Base-by-base conservation (phyloP, 2,113 vertebrate species). In the Cyprinus carpio region DNA sequence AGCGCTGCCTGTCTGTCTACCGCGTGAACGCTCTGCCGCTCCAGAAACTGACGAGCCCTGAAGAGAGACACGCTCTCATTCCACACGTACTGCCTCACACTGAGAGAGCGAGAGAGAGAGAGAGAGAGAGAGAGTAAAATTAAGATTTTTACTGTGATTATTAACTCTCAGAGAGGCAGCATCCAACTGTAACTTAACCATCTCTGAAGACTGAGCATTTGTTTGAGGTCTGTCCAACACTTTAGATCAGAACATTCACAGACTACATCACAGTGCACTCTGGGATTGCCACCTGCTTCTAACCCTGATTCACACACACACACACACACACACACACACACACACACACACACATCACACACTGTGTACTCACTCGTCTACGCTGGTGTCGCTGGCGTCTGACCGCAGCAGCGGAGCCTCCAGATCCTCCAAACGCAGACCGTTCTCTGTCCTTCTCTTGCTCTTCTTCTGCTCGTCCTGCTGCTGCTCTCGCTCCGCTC, bases 41-140 rank as follows among this genome's bases (percentile, higher is more conserved):
- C 90, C 92, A 99, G 93, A 89, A 97, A 96, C 23, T 94, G 92
- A 87, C 93, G 96, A 85, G 96, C 94, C 0, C 90, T 96, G 12
- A 93, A 87, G 49, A 97, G 92, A 51, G 96, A 95, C 8, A 88
- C 4, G 0, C 93, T 94, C 25, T 98, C 96, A 0, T 95, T 92
- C 0, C 96, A 95, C 86, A 97, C 85, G 89, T 93, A 97, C 77
- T 92, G 94, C 58, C 79, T 86, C 37, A 96, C 18, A 0, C 97
- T 99, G 64, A 83, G 20, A 46, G 9, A 67, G 34, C n/a, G n/a
- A 37, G 25, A 83, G 20, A 60, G 2, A n/a, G n/a, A n/a, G n/a
- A n/a, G n/a, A n/a, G n/a, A n/a, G n/a, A n/a, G n/a, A n/a, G n/a
- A n/a, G n/a, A n/a, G n/a, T n/a, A n/a, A n/a, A n/a, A n/a, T n/a